Evolutionary conservation across 1,140 invertebrate species (phyloP), one percentile per base, ranked within the genome.

Genomic region (Cylas formicarius): DNA sequence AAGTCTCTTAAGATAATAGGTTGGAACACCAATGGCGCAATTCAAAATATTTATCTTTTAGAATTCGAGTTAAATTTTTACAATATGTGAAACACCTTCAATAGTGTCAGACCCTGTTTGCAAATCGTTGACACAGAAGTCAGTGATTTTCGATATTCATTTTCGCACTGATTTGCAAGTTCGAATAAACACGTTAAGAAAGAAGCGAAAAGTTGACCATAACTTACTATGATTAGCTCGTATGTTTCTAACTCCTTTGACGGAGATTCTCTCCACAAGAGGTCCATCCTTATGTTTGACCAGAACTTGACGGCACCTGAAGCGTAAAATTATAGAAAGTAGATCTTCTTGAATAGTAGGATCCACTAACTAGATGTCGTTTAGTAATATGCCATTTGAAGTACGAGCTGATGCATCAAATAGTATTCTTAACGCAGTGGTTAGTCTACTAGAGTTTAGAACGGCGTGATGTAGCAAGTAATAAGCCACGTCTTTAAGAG

Each of bases 51-150:
- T 29, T 46, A 13, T 9, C 2, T 2, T 21, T 10, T 11, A 55
- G 34, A 34, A 55, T 45, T 14, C 21, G 13, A 9, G 17, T 44
- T 3, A 62, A 35, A 23, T 62, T 44, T n/a, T 52, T 31, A n/a
- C 35, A 28, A 58, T 6, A 17, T 31, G 16, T 28, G 48, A 34
- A 6, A 49, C 53, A 19, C 53, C 33, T 29, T 57, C 48, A 8
- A 42, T 19, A 13, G 14, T 49, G 40, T 63, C 40, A 13, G 52
- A 58, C 21, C 67, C 67, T 10, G 58, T 56, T 5, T 69, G 39
- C 7, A 67, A 17, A 49, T 72, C 67, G 32, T 72, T 68, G 0
- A 71, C 61, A 44, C 70, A 72, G 40, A 66, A 67, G 48, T 67
- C 61, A 16, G 35, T 28, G 52, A 58, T 11, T 35, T n/a, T 18